A percentile compares a stretch with the other conserved stretches of the same genome.
These are phyloP conservation scores for Sphaerophoria rueppellii DNA, from an alignment of 2,888 invertebrate genomes.

Conservation along the genomic window DNA sequence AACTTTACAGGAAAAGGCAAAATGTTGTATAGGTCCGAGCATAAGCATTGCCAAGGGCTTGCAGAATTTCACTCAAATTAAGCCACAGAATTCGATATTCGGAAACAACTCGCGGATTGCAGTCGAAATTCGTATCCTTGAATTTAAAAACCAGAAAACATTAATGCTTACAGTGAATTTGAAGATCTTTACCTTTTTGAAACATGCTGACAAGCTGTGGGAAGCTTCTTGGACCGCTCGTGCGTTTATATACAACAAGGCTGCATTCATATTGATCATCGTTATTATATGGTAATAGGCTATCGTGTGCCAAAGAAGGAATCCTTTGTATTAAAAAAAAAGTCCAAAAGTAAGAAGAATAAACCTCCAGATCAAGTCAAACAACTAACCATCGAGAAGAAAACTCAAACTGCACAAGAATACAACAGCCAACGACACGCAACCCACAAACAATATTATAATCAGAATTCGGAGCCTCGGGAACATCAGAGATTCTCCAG, in stretches of 20 bases:
- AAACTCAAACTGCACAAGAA: conserved; percentile 86
- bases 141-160: neutral
- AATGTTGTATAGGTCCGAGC: conserved; percentile 87
- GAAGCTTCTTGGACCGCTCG: conserved; percentile 86
- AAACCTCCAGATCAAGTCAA: neutral
- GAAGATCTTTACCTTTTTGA: conserved; percentile 81
- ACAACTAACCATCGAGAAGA: conserved; percentile 83
- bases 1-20: conserved; percentile 85
- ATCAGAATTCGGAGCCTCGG: conserved; percentile 85
- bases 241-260: conserved; percentile 87
- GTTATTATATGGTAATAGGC: conserved; percentile 85
- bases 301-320: conserved; percentile 85
- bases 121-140: conserved; percentile 84
- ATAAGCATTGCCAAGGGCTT: conserved; percentile 86
- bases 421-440: conserved; percentile 84
- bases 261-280: conserved; percentile 89
- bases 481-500: conserved; percentile 85
- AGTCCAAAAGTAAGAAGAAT: neutral
- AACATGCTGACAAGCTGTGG: conserved; percentile 83
- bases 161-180: too few species aligned
- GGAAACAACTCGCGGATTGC: conserved; percentile 84
- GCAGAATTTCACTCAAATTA: conserved; percentile 86
- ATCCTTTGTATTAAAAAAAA: conserved; percentile 82
- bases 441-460: conserved; percentile 86
- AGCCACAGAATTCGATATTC: conserved; percentile 86